phyloP scores from a whole-genome alignment of 2,113 vertebrate genomes.

The Cochlearius cochlearius region DNA sequence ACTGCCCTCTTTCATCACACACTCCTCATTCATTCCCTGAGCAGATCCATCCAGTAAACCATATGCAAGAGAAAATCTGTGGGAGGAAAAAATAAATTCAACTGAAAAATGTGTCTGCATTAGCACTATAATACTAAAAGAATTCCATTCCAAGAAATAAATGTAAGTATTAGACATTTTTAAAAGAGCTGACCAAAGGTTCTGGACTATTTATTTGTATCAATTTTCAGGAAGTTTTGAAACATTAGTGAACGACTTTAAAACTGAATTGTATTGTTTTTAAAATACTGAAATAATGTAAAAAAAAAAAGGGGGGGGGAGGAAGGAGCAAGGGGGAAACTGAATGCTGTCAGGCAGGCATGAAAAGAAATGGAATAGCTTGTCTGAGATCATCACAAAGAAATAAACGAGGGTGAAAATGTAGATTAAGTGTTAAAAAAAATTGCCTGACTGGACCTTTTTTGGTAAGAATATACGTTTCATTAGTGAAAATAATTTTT shows the following conservation, averaged over 20 bases:
- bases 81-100: not conserved
- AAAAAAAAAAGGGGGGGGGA: not conserved
- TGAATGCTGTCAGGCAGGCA: not conserved
- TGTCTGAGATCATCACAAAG: not conserved
- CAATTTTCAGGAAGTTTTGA: not conserved
- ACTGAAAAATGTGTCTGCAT: not conserved
- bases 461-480: not conserved
- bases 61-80: not conserved
- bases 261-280: not conserved
- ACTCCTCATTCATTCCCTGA: not conserved
- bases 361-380: not conserved
- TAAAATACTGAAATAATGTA: not conserved
- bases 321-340: not conserved
- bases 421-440: not conserved
- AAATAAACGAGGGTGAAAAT: not conserved
- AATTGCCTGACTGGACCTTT: not conserved
- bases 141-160: not conserved
- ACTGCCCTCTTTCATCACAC: not conserved
- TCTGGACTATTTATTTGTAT: not conserved
- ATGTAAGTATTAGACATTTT: not conserved
- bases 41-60: not conserved
- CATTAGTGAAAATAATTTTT: not conserved
- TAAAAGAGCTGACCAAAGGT: not conserved
- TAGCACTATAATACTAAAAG: not conserved
- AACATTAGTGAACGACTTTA: not conserved